Evolutionary conservation across 2,113 vertebrate species (phyloP), one percentile per base, ranked within the genome.

Genomic region (Uria lomvia): DNA sequence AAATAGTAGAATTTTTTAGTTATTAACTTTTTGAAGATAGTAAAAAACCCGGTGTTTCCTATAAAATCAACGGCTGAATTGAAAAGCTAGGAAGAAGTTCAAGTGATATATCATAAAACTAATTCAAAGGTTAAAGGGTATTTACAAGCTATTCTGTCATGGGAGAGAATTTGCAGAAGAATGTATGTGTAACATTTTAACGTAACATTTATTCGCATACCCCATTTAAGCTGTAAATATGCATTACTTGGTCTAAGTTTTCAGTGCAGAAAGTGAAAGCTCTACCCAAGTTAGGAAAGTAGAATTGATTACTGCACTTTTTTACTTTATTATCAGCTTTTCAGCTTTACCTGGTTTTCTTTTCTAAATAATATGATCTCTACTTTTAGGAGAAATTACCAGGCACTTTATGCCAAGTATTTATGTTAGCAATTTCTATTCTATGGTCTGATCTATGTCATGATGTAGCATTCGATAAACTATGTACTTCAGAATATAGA

Each of bases 1-100:
- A 91, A 94, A 90, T 82, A 45, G 34, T 63, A 86, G 56, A 91
- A 80, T 72, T 67, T 94, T 90, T 75, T 66, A 94, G 76, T 81
- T 77, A 88, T 56, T 91, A 86, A 80, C 79, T 96, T 96, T 94
- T 87, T 27, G 68, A 78, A 94, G 65, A 9, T 32, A 78, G 21
- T 74, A 7, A 43, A 87, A 94, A 60, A 40, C 63, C 5, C 1
- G 0, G 1, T 23, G 67, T 80, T 92, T 93, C 43, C 21, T 74
- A 52, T 63, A 63, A 86, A 88, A 94, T 88, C 72, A 88, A 86
- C 19, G 68, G 34, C 17, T 65, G 43, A 89, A 94, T 53, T 84
- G 47, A 75, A 94, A 92, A 71, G 6, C 36, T 67, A 67, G 22
- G n/a, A 88, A 73, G 34, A 90, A 36, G 16, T 91, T 72, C 34